These are phyloP conservation scores for Morone chrysops DNA, from an alignment of 2,113 vertebrate genomes.

Conservation along the genomic window DNA sequence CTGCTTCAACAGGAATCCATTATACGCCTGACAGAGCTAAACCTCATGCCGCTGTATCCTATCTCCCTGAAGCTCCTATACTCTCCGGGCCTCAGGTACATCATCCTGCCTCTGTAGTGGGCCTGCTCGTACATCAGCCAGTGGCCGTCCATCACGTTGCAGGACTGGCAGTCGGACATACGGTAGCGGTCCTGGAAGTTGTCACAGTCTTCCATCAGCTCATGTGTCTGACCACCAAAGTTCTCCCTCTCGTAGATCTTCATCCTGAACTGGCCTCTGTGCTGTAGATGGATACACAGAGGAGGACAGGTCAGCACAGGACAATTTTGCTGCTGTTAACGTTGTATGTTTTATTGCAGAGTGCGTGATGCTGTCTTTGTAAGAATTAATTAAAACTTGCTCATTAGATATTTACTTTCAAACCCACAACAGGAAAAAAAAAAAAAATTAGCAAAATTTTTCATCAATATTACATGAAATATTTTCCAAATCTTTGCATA, in stretches of 20 bases:
- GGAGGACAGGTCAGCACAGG: background rate
- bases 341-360: background rate
- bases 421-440: background rate
- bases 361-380: background rate
- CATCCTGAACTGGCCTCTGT: constrained; percentile 63
- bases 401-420: background rate
- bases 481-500: constrained; percentile 5
- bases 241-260: constrained; percentile 76
- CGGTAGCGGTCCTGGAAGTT: constrained; percentile 68
- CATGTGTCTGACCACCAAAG: constrained; percentile 61
- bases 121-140: constrained; percentile 76
- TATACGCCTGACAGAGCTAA: constrained; percentile 71
- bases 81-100: constrained; percentile 74
- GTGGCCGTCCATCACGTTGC: constrained; percentile 73
- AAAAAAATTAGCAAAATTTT: background rate
- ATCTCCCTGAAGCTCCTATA: constrained; percentile 65
- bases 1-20: constrained; percentile 66
- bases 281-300: constrained; percentile 44
- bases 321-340: background rate
- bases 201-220: constrained; percentile 70
- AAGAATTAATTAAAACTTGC: background rate
- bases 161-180: constrained; percentile 71
- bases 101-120: constrained; percentile 71
- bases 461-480: background rate
- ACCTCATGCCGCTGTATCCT: constrained; percentile 61